phyloP scores from a whole-genome alignment of 2,113 vertebrate species.

The Lepidothrix coronata region DNA sequence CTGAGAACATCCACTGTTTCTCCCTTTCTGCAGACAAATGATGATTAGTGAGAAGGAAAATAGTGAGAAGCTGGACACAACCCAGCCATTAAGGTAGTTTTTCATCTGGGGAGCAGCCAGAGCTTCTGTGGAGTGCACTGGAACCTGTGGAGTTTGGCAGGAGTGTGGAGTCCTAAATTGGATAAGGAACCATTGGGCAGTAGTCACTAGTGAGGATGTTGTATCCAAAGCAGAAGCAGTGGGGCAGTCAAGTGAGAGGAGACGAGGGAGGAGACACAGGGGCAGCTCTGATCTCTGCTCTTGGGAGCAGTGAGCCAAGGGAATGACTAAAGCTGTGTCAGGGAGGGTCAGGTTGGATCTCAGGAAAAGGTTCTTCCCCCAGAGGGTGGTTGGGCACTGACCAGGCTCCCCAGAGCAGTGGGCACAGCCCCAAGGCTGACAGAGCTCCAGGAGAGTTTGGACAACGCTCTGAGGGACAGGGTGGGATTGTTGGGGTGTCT shows the following conservation, averaged over 20 bases:
- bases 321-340: background rate
- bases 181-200: background rate
- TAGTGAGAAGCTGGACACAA: background rate
- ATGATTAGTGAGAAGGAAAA: background rate
- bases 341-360: background rate
- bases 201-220: background rate
- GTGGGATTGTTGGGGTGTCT: background rate
- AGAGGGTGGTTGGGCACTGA: background rate
- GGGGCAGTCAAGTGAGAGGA: background rate
- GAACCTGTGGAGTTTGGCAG: background rate
- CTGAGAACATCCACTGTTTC: accelerated
- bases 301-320: accelerated
- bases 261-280: background rate
- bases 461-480: background rate
- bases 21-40: background rate
- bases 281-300: background rate
- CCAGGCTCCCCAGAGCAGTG: background rate
- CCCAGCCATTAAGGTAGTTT: background rate
- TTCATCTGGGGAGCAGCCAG: background rate
- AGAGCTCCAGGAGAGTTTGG: background rate
- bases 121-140: background rate
- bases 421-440: background rate
- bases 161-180: background rate
- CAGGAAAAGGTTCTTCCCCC: background rate
- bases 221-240: background rate